A percentile compares a stretch with the other conserved stretches of the same genome.
Evolutionary conservation across 2,888 invertebrate genomes (phyloP).

Genomic region (Bombyx huttoni): DNA sequence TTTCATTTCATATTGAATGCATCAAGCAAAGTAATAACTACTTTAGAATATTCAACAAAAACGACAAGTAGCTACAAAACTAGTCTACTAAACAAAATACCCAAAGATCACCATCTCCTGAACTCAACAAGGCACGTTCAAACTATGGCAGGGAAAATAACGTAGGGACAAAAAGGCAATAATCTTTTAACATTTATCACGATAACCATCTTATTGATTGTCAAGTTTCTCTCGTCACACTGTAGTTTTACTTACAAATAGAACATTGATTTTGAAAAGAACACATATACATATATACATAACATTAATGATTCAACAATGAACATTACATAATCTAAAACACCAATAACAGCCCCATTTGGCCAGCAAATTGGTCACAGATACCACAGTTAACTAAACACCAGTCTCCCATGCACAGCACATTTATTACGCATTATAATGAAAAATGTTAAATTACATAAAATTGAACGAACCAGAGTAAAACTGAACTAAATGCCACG

Average conservation of each 20-base stretch:
- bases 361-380: conserved; percentile 1
- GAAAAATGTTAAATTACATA: conserved; percentile 11
- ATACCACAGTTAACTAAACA: background rate
- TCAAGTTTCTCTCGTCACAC: conserved; percentile 65
- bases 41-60: background rate
- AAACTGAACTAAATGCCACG: conserved; percentile 56
- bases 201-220: conserved; percentile 26
- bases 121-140: conserved; percentile 12
- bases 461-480: conserved; percentile 15
- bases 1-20: background rate
- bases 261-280: conserved; percentile 41
- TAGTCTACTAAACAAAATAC: background rate
- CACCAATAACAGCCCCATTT: conserved; percentile 6
- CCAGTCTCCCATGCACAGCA: background rate
- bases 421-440: conserved; percentile 1
- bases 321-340: conserved; percentile 34
- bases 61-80: background rate
- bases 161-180: conserved; percentile 14
- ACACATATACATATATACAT: conserved; percentile 40
- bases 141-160: conserved; percentile 14
- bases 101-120: background rate
- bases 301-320: conserved; percentile 42
- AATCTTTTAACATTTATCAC: background rate
- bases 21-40: background rate
- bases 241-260: conserved; percentile 64